These are phyloP conservation scores for Vireo griseus DNA, from an alignment of 2,797 vertebrate genomes.

Conservation along the genomic window DNA sequence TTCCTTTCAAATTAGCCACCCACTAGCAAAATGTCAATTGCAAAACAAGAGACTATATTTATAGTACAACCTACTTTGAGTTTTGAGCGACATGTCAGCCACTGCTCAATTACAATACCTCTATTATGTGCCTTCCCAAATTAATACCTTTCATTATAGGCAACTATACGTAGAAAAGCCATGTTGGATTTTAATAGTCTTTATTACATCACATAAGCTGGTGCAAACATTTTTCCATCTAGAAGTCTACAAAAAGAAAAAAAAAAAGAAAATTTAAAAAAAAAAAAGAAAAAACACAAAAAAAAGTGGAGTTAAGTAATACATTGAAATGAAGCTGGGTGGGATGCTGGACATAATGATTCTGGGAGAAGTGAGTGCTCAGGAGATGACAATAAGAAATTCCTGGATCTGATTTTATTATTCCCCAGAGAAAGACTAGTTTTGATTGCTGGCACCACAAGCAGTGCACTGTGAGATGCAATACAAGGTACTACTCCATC, in stretches of 20 bases:
- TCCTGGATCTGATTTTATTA: not conserved
- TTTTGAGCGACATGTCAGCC: slow-evolving; percentile 40
- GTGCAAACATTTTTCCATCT: not conserved
- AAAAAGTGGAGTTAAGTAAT: not conserved
- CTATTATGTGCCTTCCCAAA: slow-evolving; percentile 29
- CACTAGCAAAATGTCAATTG: slow-evolving; percentile 68
- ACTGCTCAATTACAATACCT: slow-evolving; percentile 30
- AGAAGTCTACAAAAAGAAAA: not conserved
- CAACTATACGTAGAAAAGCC: not conserved
- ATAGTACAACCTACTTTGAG: slow-evolving; percentile 50
- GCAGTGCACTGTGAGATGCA: accelerated
- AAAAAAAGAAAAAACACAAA: too few species aligned
- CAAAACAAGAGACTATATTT: slow-evolving; percentile 54
- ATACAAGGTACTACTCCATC: accelerated
- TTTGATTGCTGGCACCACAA: not conserved
- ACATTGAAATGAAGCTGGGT: not conserved
- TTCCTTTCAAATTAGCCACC: slow-evolving; percentile 69
- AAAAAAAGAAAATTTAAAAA: not conserved
- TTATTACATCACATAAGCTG: not conserved
- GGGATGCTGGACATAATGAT: not conserved
- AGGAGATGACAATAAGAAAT: not conserved
- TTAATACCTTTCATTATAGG: not conserved
- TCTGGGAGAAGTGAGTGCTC: not conserved
- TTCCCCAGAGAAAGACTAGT: not conserved
- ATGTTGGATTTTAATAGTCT: not conserved